phyloP scores from a whole-genome alignment of 1,140 invertebrate species.

The Apis laboriosa region DNA sequence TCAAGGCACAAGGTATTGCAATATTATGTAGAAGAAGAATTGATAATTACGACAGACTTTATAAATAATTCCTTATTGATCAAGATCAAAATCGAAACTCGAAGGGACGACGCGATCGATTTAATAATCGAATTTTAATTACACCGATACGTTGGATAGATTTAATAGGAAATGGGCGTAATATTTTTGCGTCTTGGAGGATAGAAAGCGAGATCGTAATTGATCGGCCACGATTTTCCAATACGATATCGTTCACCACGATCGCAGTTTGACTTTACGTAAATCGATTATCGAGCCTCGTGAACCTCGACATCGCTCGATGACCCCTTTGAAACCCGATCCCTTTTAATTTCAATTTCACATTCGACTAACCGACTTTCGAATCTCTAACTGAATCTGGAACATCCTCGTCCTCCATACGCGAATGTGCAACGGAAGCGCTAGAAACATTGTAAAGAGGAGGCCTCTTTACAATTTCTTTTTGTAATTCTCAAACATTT shows the following conservation, averaged over 20 bases:
- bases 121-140: constrained; percentile 36
- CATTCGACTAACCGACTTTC: not conserved
- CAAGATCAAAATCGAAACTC: not conserved
- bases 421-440: no score
- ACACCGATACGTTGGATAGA: constrained; percentile 19
- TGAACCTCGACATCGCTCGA: not conserved
- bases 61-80: no score
- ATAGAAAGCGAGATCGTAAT: constrained; percentile 34
- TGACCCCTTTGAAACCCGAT: not conserved
- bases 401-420: no score
- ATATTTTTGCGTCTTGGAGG: constrained; percentile 15
- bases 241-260: constrained; percentile 15
- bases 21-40: no score
- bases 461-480: no score
- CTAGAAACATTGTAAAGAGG: no score
- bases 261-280: constrained; percentile 4
- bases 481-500: no score
- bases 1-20: no score
- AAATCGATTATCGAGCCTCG: not conserved
- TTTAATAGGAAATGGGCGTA: not conserved
- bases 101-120: constrained; percentile 23
- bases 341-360: not conserved
- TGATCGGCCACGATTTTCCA: constrained; percentile 4
- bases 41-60: no score
- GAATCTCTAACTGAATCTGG: no score